Conservation (phyloP, 2,888 invertebrate species). For the Autographa pulchrina region DNA sequence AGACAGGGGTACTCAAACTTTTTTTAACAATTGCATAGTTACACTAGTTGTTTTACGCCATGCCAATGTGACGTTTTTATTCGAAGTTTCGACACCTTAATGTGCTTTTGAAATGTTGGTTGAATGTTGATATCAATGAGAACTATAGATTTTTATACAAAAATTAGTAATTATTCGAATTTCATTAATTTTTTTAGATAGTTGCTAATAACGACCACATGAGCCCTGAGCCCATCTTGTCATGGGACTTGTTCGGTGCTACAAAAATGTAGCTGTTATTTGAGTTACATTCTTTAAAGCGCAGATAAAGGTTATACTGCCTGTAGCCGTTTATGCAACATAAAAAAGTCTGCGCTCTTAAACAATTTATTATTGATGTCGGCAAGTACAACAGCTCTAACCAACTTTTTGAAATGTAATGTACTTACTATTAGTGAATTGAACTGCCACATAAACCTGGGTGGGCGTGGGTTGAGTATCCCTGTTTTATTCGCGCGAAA, state of each 20-base stretch:
- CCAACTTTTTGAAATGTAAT: neutral
- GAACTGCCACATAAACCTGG: neutral
- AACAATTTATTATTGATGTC: neutral
- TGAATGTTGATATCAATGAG: neutral
- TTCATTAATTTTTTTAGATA: neutral
- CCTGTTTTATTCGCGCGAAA: neutral
- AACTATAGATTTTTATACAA: neutral
- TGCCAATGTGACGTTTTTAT: neutral
- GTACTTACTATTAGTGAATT: neutral
- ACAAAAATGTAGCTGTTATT: neutral
- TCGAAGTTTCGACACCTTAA: neutral
- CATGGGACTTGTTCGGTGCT: neutral
- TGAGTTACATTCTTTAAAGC: neutral
- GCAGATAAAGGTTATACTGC: neutral
- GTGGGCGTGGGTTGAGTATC: neutral
- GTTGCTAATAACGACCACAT: no score
- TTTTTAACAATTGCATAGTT: neutral
- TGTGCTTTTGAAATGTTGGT: neutral
- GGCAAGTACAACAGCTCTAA: neutral
- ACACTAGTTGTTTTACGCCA: neutral
- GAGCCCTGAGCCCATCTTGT: no score
- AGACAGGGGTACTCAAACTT: neutral
- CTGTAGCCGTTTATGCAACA: neutral
- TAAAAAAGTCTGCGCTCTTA: neutral
- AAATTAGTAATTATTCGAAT: neutral